Base-by-base conservation (phyloP, 1,140 invertebrate genomes). In the Agrilus planipennis region DNA sequence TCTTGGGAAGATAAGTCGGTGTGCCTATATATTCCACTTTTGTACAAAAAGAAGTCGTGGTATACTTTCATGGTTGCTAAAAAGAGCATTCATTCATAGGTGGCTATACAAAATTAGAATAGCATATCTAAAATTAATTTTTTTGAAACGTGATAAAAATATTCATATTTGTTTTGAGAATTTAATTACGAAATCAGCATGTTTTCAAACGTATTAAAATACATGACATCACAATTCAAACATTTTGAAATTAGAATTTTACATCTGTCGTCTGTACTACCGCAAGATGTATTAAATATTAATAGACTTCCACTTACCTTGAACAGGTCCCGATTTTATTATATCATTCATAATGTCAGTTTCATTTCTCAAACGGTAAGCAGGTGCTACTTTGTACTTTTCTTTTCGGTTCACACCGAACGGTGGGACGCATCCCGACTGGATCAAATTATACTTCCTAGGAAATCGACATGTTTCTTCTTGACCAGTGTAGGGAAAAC, bases 341-440 rank as follows among this genome's bases (percentile, higher is more conserved):
- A 95, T 92, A 59, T 95, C 90, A 45, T 81, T 75, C 86, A 89
- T 91, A 42, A 96, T 94, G 55, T 90, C 88, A 9, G 75, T 72
- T 53, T 83, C 79, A 31, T 75, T 75, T 21, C 72, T 72, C 11
- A 94, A 65, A 44, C 79, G 73, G 65, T 92, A 90, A 6, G 87
- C 81, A 0, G 90, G 89, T 0, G 84, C 86, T 5, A 84, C 80
- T 47, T 80, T 79, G 61, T 88, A 89, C 9, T 76, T 61, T 25
- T 68, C 67, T 12, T 68, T 75, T 37, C 77, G 68, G 22, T 59
- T 43, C 31, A 60, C 55, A 42, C 70, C 65, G 1, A 57, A 48
- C 5, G 56, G 47, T 11, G 58, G 58, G 12, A 66, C 65, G 53
- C 78, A 82, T 7, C 72, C 67, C 4, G 72, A 70, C 1, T 57